Evolutionary conservation across 2,797 vertebrate species (phyloP), one percentile per base, ranked within the genome.

Genomic region (Sebastes kiyomatsui): DNA sequence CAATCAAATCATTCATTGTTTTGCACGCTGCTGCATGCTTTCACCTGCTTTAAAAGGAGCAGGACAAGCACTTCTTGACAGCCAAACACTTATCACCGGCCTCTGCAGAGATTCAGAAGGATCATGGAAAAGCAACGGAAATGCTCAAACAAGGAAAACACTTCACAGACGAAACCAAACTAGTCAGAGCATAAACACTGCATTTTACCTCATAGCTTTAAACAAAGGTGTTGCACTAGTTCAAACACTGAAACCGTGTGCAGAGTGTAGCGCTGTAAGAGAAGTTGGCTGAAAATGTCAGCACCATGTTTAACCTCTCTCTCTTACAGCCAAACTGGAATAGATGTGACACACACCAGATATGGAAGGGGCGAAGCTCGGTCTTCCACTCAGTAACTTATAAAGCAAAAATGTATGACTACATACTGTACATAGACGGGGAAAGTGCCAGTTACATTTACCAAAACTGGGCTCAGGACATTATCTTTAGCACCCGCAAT

Each of bases 201-300:
- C 58, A 55, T 84, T 77, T 87, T 32, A 33, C 73, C 32, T 54
- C 73, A 81, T n/a, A 65, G 64, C 64, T 79, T 79, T 76, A 64
- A 81, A 80, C 78, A 86, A 90, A 86, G 82, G 72, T 1, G 73
- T 38, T 11, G 9, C 66, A 69, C 61, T 74, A 72, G 68, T 62
- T 81, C 64, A 83, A 85, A 89, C 72, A 79, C 33, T 27, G 20
- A 77, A 28, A 42, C 27, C 66, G 49, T 55, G 49, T 68, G 23
- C 5, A 42, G 16, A 79, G 72, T 18, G 7, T 2, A 77, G 30
- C 1, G 2, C 22, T 72, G 60, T 10, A 32, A 49, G 32, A 68
- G n/a, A 23, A 27, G 32, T 60, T 38, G 56, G 55, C 28, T 55
- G 42, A 83, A 65, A 70, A 62, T 25, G 68, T 62, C 77, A 62